Percentiles rank a stretch among this genome's conserved stretches.
Evolutionary conservation across 2,113 vertebrate genomes (phyloP).

Genomic region (Protomyctophum bolini): DNA sequence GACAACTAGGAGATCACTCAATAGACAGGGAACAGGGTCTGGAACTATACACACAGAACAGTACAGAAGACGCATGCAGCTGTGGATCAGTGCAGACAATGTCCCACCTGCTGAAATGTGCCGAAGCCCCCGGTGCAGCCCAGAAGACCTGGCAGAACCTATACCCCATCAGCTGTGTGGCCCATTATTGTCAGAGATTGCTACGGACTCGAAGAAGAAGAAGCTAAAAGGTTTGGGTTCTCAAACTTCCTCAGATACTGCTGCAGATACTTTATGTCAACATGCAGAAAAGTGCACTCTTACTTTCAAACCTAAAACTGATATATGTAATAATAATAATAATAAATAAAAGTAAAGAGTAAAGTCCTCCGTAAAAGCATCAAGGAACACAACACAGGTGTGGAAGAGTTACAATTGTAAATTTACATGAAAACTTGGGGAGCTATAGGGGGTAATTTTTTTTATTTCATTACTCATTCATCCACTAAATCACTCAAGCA

Average conservation of each 20-base stretch:
- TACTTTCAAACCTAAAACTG: conserved; percentile 35
- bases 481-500: conserved; percentile 74
- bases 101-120: too few relatives aligned
- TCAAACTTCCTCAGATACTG: neutral
- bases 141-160: too few relatives aligned
- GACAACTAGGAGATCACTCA: too few relatives aligned
- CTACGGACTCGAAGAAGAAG: too few relatives aligned
- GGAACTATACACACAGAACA: too few relatives aligned
- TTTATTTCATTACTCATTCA: conserved; percentile 78
- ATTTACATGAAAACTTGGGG: conserved; percentile 80
- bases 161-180: conserved; percentile 50
- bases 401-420: conserved; percentile 52
- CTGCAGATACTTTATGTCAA: neutral
- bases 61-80: too few relatives aligned
- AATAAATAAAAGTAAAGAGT: too few relatives aligned
- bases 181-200: neutral
- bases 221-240: too few relatives aligned
- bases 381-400: conserved; percentile 45
- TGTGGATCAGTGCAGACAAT: too few relatives aligned
- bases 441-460: conserved; percentile 78
- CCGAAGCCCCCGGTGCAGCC: too few relatives aligned
- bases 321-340: neutral
- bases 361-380: conserved; percentile 66
- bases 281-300: conserved; percentile 53
- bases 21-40: too few relatives aligned